Evolutionary conservation across 2,888 invertebrate species (phyloP).

Genomic region (Drosophila yooni): DNA sequence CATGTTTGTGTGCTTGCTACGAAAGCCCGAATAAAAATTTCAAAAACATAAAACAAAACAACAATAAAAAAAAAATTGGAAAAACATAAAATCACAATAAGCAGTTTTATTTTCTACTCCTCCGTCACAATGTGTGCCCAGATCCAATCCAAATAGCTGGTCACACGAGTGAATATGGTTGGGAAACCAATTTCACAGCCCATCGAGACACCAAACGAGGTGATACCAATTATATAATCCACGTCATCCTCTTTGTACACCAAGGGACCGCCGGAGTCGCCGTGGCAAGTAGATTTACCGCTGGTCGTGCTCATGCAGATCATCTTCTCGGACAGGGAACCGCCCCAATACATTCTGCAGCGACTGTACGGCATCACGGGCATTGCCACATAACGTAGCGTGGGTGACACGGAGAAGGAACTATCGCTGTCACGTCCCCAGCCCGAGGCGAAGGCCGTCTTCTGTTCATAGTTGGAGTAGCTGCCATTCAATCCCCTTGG

Average conservation of each 20-base stretch:
- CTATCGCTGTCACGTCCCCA: conserved; percentile 71
- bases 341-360: conserved; percentile 60
- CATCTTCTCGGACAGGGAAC: conserved; percentile 51
- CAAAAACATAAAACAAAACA: conserved; percentile 68
- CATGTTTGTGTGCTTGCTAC: conserved; percentile 35
- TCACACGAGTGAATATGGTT: conserved; percentile 68
- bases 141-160: conserved; percentile 74
- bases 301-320: conserved; percentile 62
- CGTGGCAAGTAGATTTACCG: conserved; percentile 64
- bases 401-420: conserved; percentile 29
- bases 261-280: conserved; percentile 75
- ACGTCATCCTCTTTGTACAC: conserved; percentile 35
- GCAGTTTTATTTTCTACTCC: conserved; percentile 12
- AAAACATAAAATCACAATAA: conserved; percentile 52
- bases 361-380: conserved; percentile 50
- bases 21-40: conserved; percentile 69
- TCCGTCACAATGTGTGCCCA: conserved; percentile 11
- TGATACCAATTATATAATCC: conserved; percentile 59
- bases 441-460: conserved; percentile 68
- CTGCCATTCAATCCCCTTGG: conserved; percentile 43
- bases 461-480: conserved; percentile 56
- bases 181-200: conserved; percentile 72
- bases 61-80: conserved; percentile 67
- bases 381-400: conserved; percentile 50
- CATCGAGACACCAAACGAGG: conserved; percentile 66